These are phyloP conservation scores for Lottia gigantea DNA, from an alignment of 2,888 invertebrate species.

Conservation along the genomic window DNA sequence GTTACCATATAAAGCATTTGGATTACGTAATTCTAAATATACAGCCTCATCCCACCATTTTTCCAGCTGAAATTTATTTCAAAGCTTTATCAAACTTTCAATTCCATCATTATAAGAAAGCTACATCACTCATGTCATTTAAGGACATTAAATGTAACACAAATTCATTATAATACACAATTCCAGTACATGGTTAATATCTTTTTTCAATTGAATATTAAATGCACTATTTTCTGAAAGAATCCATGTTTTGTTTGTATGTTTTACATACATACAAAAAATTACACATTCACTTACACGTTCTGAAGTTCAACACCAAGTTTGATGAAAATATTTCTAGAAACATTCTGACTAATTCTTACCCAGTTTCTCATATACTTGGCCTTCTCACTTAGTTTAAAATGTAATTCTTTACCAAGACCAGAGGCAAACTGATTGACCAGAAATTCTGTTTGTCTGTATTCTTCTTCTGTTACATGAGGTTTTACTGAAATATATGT, in stretches of 20 bases:
- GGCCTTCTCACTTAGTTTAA: slow-evolving; percentile 69
- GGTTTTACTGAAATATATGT: slow-evolving; percentile 64
- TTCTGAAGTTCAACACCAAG: too few relatives aligned
- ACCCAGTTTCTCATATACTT: slow-evolving; percentile 72
- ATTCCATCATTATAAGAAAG: background rate
- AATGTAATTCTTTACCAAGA: slow-evolving; percentile 71
- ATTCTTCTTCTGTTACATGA: slow-evolving; percentile 70
- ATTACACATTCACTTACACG: too few relatives aligned
- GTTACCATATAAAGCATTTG: slow-evolving; percentile 71
- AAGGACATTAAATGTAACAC: too few relatives aligned
- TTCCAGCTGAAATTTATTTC: slow-evolving; percentile 63
- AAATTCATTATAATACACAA: too few relatives aligned
- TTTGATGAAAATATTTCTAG: too few relatives aligned
- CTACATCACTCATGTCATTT: too few relatives aligned
- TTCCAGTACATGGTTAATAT: background rate
- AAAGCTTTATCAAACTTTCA: slow-evolving; percentile 2
- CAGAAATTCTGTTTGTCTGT: slow-evolving; percentile 67
- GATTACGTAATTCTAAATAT: slow-evolving; percentile 71
- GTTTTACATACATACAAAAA: too few relatives aligned
- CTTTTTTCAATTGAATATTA: too few relatives aligned
- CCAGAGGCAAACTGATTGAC: slow-evolving; percentile 71
- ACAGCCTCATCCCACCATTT: slow-evolving; percentile 74
- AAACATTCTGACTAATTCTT: too few relatives aligned
- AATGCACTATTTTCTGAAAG: too few relatives aligned
- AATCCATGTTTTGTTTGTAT: too few relatives aligned